phyloP scores from a whole-genome alignment of 2,888 invertebrate genomes.

The Hedychridium roseum region DNA sequence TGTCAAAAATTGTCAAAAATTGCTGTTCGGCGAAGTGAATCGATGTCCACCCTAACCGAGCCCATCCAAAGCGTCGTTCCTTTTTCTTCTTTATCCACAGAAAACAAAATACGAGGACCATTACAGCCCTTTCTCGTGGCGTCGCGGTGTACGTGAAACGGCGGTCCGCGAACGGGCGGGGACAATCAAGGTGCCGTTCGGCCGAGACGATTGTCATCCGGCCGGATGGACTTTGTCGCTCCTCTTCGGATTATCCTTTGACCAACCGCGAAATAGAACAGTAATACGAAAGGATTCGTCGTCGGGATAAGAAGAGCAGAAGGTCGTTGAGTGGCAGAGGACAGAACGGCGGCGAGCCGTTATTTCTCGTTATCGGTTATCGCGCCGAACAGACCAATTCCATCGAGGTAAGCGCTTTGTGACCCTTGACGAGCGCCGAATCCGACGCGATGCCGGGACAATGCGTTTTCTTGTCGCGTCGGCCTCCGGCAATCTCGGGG shows the following conservation, averaged over 20 bases:
- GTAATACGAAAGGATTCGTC: slow-evolving; percentile 46
- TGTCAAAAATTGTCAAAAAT: too few species aligned
- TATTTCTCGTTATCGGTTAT: slow-evolving; percentile 52
- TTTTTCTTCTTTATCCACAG: too few species aligned
- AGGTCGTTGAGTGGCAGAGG: slow-evolving; percentile 6
- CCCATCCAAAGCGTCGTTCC: too few species aligned
- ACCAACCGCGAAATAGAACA: slow-evolving; percentile 49
- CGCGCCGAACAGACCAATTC: slow-evolving; percentile 44
- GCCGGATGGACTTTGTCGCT: slow-evolving; percentile 47
- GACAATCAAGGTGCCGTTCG: slow-evolving; percentile 42
- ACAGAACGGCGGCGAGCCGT: slow-evolving; percentile 30
- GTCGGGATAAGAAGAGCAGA: slow-evolving; percentile 28
- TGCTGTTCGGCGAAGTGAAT: too few species aligned
- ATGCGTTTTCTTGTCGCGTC: too few species aligned
- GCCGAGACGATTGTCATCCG: slow-evolving; percentile 47
- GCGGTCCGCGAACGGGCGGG: slow-evolving; percentile 13
- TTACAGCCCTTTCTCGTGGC: slow-evolving; percentile 26
- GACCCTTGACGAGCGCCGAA: slow-evolving; percentile 24
- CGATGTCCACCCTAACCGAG: too few species aligned
- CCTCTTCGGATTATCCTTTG: slow-evolving; percentile 54
- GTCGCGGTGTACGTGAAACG: slow-evolving; percentile 17
- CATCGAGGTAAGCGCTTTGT: slow-evolving; percentile 33
- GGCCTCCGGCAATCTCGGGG: too few species aligned
- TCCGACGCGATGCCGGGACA: not conserved
- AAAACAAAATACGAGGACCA: too few species aligned